Evolutionary conservation across 2,888 invertebrate genomes (phyloP).

Genomic region (Leptinotarsa peninsularis): DNA sequence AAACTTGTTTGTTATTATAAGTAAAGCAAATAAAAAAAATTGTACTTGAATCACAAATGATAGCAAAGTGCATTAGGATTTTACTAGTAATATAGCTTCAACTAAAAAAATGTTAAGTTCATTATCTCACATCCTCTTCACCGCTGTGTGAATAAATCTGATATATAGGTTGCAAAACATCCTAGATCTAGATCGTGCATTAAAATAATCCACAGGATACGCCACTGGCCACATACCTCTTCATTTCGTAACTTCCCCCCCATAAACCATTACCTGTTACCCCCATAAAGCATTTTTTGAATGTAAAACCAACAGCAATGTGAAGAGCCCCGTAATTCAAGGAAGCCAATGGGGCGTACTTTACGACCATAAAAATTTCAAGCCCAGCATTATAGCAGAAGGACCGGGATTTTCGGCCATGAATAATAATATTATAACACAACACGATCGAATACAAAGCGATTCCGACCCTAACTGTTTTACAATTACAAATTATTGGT

Average conservation of each 20-base stretch:
- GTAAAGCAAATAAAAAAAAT: too few relatives aligned
- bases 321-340: constrained; percentile 15
- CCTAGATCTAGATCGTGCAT: too few relatives aligned
- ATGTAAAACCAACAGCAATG: constrained; percentile 14
- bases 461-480: constrained; percentile 16
- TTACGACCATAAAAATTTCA: constrained; percentile 20
- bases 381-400: constrained; percentile 13
- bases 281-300: constrained; percentile 10
- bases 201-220: background rate
- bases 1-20: too few relatives aligned
- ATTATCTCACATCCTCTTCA: too few relatives aligned
- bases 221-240: background rate
- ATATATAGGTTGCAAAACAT: too few relatives aligned
- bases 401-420: constrained; percentile 10
- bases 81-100: too few relatives aligned
- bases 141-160: too few relatives aligned
- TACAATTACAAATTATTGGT: constrained; percentile 21
- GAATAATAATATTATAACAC: constrained; percentile 21
- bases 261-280: constrained; percentile 15
- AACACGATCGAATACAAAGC: constrained; percentile 16
- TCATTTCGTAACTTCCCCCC: background rate
- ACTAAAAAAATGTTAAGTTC: too few relatives aligned
- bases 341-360: constrained; percentile 15
- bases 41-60: too few relatives aligned
- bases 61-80: too few relatives aligned